These are phyloP conservation scores for Protobothrops flavoviridis DNA, from an alignment of 2,113 vertebrate genomes.

Conservation along the genomic window DNA sequence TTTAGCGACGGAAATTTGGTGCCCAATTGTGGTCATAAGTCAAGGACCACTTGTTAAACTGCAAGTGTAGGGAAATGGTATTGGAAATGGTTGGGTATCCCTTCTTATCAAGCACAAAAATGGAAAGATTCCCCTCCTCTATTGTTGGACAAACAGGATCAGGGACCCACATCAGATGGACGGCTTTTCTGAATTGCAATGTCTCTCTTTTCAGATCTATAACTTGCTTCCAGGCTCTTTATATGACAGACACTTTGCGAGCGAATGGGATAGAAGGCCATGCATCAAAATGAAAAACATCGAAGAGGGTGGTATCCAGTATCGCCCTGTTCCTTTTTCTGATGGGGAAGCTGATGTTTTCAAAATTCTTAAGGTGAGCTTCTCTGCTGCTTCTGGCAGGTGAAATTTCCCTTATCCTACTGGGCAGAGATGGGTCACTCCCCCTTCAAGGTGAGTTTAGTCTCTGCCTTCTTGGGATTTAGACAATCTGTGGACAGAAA, in stretches of 20 bases:
- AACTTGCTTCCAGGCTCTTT: conserved; percentile 61
- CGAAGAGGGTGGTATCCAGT: conserved; percentile 58
- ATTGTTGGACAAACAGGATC: not conserved
- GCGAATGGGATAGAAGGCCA: conserved; percentile 21
- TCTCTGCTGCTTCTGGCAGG: not conserved
- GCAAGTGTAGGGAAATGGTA: not conserved
- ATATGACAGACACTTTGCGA: conserved; percentile 27
- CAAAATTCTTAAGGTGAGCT: conserved; percentile 63
- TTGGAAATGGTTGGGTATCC: not conserved
- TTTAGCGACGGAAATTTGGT: no score
- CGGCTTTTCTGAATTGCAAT: not conserved
- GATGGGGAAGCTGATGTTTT: conserved; percentile 61
- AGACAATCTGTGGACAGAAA: not conserved
- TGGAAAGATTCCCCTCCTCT: not conserved
- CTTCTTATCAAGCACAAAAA: not conserved
- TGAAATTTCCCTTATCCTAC: not conserved
- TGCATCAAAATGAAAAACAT: conserved; percentile 48
- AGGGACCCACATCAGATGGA: no score
- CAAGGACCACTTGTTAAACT: no score
- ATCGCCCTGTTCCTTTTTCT: conserved; percentile 31
- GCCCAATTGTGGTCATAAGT: no score
- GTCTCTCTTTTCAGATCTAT: conserved; percentile 62
- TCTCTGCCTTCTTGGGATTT: not conserved
- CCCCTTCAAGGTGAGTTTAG: not conserved
- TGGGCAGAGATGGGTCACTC: not conserved